These are phyloP conservation scores for Parascotia fuliginaria DNA, from an alignment of 2,888 invertebrate genomes.

Conservation along the genomic window DNA sequence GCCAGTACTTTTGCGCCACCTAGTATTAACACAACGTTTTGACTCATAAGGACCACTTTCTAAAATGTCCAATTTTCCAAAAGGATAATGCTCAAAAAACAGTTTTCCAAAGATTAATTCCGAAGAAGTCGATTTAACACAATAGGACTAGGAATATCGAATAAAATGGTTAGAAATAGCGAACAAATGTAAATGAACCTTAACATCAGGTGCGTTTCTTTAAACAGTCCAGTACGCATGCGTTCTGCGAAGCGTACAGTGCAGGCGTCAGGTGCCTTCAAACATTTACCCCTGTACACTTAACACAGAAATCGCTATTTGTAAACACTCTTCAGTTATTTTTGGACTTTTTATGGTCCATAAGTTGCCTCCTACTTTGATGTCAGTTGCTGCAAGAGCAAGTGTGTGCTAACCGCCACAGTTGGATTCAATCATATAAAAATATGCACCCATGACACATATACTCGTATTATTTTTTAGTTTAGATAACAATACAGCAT, in stretches of 20 bases:
- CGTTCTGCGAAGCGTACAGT: constrained; percentile 17
- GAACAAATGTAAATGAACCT: background rate
- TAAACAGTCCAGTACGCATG: constrained; percentile 31
- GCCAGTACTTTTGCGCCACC: no score
- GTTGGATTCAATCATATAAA: background rate
- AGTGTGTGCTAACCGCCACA: background rate
- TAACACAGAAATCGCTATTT: constrained; percentile 35
- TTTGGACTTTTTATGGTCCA: constrained; percentile 28
- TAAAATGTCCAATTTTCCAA: no score
- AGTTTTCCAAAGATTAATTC: no score
- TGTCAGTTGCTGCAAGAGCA: constrained; percentile 4
- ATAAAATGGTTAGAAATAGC: no score
- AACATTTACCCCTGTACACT: constrained; percentile 32
- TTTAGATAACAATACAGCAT: no score
- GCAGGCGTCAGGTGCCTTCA: constrained; percentile 32
- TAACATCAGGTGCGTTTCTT: background rate
- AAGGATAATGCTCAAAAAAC: no score
- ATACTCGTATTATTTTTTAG: no score
- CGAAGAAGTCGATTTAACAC: no score
- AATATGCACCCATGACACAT: background rate
- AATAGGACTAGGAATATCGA: no score
- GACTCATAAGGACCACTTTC: no score
- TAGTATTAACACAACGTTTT: no score
- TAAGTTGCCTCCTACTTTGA: constrained; percentile 31
- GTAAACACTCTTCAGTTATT: constrained; percentile 44